Evolutionary conservation across 1,140 invertebrate genomes (phyloP).

Genomic region (Tachypleus tridentatus): DNA sequence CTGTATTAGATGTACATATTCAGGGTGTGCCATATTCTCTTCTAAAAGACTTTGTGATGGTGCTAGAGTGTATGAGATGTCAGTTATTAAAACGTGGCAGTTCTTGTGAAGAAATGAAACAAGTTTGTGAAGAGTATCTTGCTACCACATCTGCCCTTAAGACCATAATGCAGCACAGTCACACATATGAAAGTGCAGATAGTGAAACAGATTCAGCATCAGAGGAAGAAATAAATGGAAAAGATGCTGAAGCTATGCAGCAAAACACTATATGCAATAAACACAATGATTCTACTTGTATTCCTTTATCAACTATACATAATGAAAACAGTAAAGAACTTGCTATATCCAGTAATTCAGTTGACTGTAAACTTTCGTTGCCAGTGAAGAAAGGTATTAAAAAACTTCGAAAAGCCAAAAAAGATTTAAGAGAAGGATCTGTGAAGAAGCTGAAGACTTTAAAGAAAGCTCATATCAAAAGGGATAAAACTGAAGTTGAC

Average conservation of each 20-base stretch:
- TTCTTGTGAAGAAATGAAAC: slow-evolving; percentile 16
- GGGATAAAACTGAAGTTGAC: neutral
- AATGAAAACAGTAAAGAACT: slow-evolving; percentile 7
- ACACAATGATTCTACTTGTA: slow-evolving; percentile 7
- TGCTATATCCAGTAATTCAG: slow-evolving; percentile 12
- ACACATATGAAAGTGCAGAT: slow-evolving; percentile 11
- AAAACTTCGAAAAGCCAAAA: neutral
- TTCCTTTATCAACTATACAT: slow-evolving; percentile 13
- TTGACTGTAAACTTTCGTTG: neutral
- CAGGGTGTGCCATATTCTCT: neutral
- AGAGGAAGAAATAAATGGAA: slow-evolving; percentile 6
- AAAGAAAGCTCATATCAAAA: neutral
- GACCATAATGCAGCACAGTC: slow-evolving; percentile 7
- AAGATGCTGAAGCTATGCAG: slow-evolving; percentile 11
- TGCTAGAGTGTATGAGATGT: slow-evolving; percentile 15
- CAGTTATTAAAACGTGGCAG: slow-evolving; percentile 11
- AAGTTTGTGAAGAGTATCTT: slow-evolving; percentile 15
- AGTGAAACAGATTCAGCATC: slow-evolving; percentile 17
- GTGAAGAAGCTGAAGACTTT: neutral
- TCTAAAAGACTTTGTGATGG: slow-evolving; percentile 15
- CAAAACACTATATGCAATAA: slow-evolving; percentile 12
- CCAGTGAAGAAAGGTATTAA: neutral
- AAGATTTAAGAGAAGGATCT: neutral
- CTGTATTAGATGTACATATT: neutral
- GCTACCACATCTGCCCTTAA: neutral